Base-by-base conservation (phyloP, 2,797 vertebrate genomes). In the Sebastes kiyomatsui region DNA sequence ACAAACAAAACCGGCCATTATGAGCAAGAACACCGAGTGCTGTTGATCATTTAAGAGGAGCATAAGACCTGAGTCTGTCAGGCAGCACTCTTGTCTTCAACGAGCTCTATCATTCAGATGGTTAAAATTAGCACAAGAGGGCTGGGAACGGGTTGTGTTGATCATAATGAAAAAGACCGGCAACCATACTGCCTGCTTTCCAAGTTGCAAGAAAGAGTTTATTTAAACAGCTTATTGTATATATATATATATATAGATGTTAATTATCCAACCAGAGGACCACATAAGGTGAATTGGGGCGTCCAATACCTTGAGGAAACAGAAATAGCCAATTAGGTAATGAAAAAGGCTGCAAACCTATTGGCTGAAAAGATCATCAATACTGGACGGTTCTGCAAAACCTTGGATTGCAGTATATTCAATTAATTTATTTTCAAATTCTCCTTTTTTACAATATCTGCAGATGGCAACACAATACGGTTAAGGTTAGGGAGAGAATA, bases 1-100 rank as follows among this genome's bases (percentile, higher is more conserved):
- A 59, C 65, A 82, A 81, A 84, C 71, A 80, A 68, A 86, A 81
- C 27, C 12, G n/a, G 42, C 56, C 59, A 77, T 82, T 65, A 81
- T 56, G 20, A 82, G 67, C 12, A 10, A 49, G 20, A 67, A n/a
- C 18, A 25, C 42, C 23, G 13, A 61, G 32, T 23, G 49, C 42
- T 70, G 22, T 58, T 70, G 16, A 30, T 79, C 54, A 70, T 77
- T 67, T 75, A 32, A 70, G 38, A 32, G 28, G 30, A 85, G 28
- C 8, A 11, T 30, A 58, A 77, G 20, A 67, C 4, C 27, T 5
- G 22, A 30, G 11, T 46, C 32, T 75, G 11, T 28, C 11, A 72
- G 70, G 69, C 67, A 62, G 74, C 46, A 38, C 59, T 55, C 58
- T 59, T 46, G 23, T 72, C 35, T 33, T 67, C 59, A 79, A 30